Percentiles rank a stretch among this genome's conserved stretches.
Conservation (phyloP, 1,140 invertebrate species). For the Cylas formicarius region DNA sequence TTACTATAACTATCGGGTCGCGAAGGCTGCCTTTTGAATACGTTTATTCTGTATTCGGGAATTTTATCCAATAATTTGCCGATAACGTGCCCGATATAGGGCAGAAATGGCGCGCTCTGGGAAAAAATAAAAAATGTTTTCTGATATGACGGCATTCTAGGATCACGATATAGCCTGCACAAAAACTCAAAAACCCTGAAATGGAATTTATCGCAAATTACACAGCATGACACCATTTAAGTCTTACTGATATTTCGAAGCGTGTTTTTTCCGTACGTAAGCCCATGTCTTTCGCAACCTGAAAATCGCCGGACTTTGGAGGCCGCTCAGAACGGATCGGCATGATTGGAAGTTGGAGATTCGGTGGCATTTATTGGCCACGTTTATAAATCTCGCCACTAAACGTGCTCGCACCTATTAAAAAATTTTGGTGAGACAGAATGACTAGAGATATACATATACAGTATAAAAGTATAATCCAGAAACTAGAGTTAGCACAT, state of each 20-base stretch:
- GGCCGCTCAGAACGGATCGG: conserved; percentile 46
- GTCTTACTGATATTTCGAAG: conserved; percentile 46
- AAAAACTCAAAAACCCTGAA: conserved; percentile 41
- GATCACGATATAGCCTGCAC: conserved; percentile 43
- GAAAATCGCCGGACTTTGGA: conserved; percentile 49
- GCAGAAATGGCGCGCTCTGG: conserved; percentile 40
- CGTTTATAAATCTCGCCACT: conserved; percentile 47
- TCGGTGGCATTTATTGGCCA: conserved; percentile 46
- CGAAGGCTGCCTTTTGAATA: conserved; percentile 15
- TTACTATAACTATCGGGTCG: conserved; percentile 18
- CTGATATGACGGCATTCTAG: conserved; percentile 37
- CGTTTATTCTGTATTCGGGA: conserved; percentile 23
- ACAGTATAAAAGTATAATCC: too few relatives aligned
- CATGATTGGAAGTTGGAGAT: conserved; percentile 51
- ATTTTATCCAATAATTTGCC: conserved; percentile 37
- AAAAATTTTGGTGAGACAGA: too few relatives aligned
- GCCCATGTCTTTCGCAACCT: conserved; percentile 46
- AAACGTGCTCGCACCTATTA: conserved; percentile 45
- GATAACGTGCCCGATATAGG: conserved; percentile 46
- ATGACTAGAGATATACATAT: too few relatives aligned
- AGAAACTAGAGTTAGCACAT: too few relatives aligned
- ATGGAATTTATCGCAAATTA: conserved; percentile 16
- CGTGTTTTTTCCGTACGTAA: conserved; percentile 45
- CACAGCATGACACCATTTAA: not conserved
- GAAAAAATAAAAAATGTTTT: conserved; percentile 39